Evolutionary conservation across 2,888 invertebrate genomes (phyloP).

Genomic region (Crematogaster levior): DNA sequence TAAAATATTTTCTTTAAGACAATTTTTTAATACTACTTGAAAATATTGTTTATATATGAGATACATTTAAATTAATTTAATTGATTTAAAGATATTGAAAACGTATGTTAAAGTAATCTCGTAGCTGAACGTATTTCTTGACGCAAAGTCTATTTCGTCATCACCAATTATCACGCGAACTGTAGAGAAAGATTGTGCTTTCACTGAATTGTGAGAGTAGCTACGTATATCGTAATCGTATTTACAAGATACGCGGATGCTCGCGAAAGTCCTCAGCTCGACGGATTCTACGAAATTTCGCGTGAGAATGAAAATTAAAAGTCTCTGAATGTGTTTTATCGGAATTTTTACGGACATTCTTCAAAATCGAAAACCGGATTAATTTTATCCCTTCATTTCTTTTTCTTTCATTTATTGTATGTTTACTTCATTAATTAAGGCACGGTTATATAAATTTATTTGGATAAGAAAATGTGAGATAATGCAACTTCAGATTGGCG

Average conservation of each 20-base stretch:
- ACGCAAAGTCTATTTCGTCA: neutral
- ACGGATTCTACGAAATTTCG: neutral
- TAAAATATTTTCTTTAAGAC: neutral
- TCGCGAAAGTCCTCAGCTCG: slow-evolving; percentile 32
- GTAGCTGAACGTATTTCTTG: neutral
- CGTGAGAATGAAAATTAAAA: neutral
- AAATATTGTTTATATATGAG: too few relatives aligned
- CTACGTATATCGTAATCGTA: neutral
- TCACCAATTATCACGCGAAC: slow-evolving; percentile 3
- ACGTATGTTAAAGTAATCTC: neutral
- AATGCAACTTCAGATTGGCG: neutral
- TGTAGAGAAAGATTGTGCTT: slow-evolving; percentile 28
- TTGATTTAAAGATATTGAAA: neutral
- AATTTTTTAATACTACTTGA: neutral
- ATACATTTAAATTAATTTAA: too few relatives aligned
- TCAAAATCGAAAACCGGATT: neutral
- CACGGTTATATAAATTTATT: neutral
- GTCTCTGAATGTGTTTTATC: neutral
- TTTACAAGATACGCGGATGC: slow-evolving; percentile 3
- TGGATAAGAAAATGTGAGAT: neutral
- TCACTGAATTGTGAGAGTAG: slow-evolving; percentile 38
- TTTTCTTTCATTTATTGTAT: neutral
- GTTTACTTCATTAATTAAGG: neutral
- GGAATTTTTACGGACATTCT: neutral
- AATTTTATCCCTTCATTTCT: neutral